Base-by-base conservation (phyloP, 2,888 invertebrate species). In the Shargacucullia verbasci region DNA sequence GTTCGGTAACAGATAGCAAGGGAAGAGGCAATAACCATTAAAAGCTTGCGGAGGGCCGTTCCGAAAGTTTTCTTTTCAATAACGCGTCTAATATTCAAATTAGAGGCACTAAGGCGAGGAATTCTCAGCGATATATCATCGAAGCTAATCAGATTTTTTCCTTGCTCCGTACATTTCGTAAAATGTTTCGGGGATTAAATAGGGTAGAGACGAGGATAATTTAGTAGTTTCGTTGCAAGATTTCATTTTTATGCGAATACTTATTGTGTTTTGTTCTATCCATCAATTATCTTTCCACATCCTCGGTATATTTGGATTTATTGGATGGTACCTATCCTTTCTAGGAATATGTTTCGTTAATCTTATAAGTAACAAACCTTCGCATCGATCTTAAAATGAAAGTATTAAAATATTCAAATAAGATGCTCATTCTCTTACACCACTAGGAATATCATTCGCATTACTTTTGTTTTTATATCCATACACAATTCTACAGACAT, bases 71-170 rank as follows among this genome's bases (percentile, higher is more conserved):
- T 88, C 91, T 92, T 93, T 93, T 94, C 94, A 94, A 94, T 94
- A 94, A 92, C 90, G 92, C 92, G 89, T 92, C 91, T 92, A 90
- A 93, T 93, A 93, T 94, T 94, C 92, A 94, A 94, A 94, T 94
- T 90, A 92, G 88, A 88, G 83, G 86, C 85, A 89, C 87, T 88
- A 90, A 90, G 86, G 90, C 88, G 90, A 79, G 83, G 87, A 87
- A 90, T 90, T 85, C 87, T 78, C 76, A 76, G 85, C 93, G 84
- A 92, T 93, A 92, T 92, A 92, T 93, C 94, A 93, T 93, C 85
- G 84, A 78, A 85, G 90, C 87, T 89, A 90, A 90, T 91, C 91
- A 90, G 89, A 90, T 90, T 90, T 79, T 61, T 78, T 89, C 85
- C 84, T 82, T 85, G 78, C 81, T 81, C 69, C 84, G 78, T 76